Conservation (phyloP, 35 echinoderm and acorn worm species). For the Acanthaster planci region DNA sequence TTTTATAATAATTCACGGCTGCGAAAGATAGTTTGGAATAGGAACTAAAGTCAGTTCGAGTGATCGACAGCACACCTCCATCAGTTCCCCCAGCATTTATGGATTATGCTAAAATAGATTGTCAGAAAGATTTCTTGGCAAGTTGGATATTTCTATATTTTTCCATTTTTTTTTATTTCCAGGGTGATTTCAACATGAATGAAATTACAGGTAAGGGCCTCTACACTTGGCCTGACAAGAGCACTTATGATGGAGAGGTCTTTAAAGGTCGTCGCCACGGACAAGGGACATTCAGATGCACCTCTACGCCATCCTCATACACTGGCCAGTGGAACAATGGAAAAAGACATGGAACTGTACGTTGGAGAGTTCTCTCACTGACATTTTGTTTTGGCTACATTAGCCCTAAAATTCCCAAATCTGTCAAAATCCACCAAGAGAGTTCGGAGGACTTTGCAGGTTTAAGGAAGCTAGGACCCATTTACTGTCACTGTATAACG, state of each 20-base stretch:
- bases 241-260: conserved; percentile 94
- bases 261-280: conserved; percentile 77
- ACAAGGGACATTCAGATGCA: conserved; percentile 79
- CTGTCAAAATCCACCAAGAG: no score
- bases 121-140: background rate
- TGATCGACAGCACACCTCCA: no score
- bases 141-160: background rate
- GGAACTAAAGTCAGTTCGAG: no score
- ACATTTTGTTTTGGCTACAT: no score
- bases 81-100: no score
- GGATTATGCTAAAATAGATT: no score
- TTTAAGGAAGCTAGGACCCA: background rate
- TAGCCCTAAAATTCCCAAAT: no score
- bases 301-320: conserved; percentile 81
- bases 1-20: no score
- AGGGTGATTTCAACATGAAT: conserved; percentile 95
- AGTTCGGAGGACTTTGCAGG: no score
- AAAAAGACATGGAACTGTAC: conserved; percentile 85
- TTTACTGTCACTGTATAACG: conserved; percentile 38
- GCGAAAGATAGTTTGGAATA: no score
- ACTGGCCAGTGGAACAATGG: conserved; percentile 90
- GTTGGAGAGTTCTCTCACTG: background rate
- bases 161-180: conserved; percentile 11
- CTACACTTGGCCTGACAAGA: conserved; percentile 93
- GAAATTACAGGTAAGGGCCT: conserved; percentile 88